Evolutionary conservation across 2,797 vertebrate genomes (phyloP).

Genomic region (Hypotaenidia philippensis): DNA sequence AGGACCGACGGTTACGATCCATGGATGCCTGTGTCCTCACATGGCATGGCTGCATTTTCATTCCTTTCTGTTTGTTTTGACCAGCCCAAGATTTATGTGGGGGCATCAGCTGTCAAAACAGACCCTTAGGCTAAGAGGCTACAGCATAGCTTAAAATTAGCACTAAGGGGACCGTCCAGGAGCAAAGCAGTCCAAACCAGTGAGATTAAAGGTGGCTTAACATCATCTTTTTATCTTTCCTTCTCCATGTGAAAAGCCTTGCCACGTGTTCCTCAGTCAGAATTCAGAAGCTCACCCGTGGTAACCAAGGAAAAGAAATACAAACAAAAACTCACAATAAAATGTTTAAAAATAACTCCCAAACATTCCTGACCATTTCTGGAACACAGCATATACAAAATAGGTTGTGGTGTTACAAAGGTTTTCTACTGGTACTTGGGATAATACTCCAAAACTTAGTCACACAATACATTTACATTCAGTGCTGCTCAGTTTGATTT

Average conservation of each 20-base stretch:
- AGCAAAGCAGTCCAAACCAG: background rate
- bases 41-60: background rate
- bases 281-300: background rate
- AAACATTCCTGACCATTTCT: conserved; percentile 55
- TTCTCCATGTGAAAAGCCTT: background rate
- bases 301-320: conserved; percentile 31
- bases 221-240: background rate
- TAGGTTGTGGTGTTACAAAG: background rate
- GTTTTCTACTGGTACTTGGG: background rate
- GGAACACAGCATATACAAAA: conserved; percentile 20
- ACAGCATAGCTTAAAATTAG: background rate
- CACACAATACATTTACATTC: background rate
- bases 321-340: conserved; percentile 51
- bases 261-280: background rate
- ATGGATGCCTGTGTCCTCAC: background rate
- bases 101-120: conserved; percentile 7
- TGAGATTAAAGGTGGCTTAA: background rate
- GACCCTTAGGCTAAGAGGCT: background rate
- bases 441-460: background rate
- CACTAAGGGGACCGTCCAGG: background rate
- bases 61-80: conserved; percentile 11
- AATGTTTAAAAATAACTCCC: conserved; percentile 60
- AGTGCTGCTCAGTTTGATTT: background rate
- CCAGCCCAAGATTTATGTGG: background rate
- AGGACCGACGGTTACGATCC: background rate